Evolutionary conservation across 2,113 vertebrate species (phyloP).

Genomic region (Bungarus multicinctus): DNA sequence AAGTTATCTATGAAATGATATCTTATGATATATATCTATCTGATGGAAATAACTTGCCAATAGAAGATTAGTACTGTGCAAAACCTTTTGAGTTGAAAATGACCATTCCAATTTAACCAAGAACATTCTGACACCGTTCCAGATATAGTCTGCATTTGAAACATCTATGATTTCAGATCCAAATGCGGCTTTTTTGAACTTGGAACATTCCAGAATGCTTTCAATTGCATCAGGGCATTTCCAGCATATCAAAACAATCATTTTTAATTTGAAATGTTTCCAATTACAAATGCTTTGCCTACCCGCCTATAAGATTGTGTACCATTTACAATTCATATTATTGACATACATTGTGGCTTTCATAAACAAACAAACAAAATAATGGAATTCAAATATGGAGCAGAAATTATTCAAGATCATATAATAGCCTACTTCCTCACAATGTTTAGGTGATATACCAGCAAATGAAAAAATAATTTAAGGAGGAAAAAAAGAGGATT

Average conservation of each 20-base stretch:
- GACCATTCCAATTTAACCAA: neutral
- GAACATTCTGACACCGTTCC: neutral
- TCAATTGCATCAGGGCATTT: neutral
- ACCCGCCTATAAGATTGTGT: neutral
- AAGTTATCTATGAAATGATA: slow-evolving; percentile 11
- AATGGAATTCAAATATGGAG: neutral
- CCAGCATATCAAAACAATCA: neutral
- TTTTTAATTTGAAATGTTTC: neutral
- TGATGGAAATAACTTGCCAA: slow-evolving; percentile 12
- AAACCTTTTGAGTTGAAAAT: neutral
- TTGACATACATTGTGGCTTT: neutral
- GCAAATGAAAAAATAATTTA: neutral
- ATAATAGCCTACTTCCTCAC: slow-evolving; percentile 16
- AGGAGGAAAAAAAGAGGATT: neutral
- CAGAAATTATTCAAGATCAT: neutral
- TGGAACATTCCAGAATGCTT: neutral
- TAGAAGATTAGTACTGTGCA: neutral
- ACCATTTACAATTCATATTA: slow-evolving; percentile 5
- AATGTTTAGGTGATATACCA: slow-evolving; percentile 13
- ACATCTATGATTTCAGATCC: neutral
- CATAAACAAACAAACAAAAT: neutral
- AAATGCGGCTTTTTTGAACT: neutral
- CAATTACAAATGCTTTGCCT: neutral
- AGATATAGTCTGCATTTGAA: neutral
- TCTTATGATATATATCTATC: neutral